Base-by-base conservation (phyloP, 92 coral and sea anemone species). In the Montipora capitata region DNA sequence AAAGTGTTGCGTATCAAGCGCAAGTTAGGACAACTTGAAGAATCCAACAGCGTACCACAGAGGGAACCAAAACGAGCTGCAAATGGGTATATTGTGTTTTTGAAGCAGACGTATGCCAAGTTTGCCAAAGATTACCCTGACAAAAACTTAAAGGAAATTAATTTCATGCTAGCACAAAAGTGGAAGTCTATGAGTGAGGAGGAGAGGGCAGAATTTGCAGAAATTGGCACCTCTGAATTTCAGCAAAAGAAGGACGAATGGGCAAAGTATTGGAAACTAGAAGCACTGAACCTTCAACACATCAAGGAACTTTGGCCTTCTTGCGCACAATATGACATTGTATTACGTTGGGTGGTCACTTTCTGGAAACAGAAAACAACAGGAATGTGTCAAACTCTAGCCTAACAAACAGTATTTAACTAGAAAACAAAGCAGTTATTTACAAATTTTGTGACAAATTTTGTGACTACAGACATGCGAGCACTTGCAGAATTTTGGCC, bases 31-130 rank as follows among this genome's bases (percentile, higher is more conserved):
- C 78, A 56, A 44, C 54, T 42, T 11, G 87, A 83, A 72, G 54
- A 83, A 10, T 40, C 54, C 39, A 52, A 38, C 17, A 71, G 71
- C 44, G 87, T 9, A 83, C 87, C 79, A 11, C 16, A 83, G 52
- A 42, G 51, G 14, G 68, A 83, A 59, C 87, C 72, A 35, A 74
- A 84, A 62, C 80, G 88, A 63, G 16, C 88, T 72, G 88, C 88
- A 63, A 74, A 84, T 84, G 82, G 88, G 1, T 75, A 84, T 58
- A 48, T 84, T 38, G 56, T 61, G 12, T 84, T 75, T 42, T 58
- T 44, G 12, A 76, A 76, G 40, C n/a, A 76, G 45, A 61, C 17
- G 35, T 76, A 11, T 42, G 12, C 45, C 38, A 4, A 57, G 10
- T 20, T 76, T 76, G 64, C 40, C 10, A 7, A 74, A 44, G 72